Conservation (phyloP, 2,113 vertebrate species). For the Cephalophus harveyi region DNA sequence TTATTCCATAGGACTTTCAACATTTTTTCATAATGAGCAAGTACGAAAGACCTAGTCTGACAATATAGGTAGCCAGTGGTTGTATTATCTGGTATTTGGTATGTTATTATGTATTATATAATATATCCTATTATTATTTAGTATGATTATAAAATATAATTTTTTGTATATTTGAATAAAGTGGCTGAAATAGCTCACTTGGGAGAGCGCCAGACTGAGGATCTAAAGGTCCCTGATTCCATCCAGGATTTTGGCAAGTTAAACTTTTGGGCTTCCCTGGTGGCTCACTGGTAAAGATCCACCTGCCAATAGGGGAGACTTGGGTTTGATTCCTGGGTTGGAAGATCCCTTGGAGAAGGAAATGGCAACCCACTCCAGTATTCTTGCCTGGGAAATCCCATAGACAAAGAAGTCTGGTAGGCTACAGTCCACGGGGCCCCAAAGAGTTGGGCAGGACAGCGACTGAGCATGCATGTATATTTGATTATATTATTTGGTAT, state of each 20-base stretch:
- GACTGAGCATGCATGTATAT: background rate
- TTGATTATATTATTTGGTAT: background rate
- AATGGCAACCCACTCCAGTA: background rate
- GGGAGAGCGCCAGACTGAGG: background rate
- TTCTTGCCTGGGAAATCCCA: background rate
- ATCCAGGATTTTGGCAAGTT: background rate
- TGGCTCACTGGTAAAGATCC: background rate
- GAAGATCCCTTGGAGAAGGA: background rate
- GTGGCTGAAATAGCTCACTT: background rate
- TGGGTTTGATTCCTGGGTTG: accelerated
- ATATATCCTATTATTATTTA: background rate
- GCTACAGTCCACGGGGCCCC: background rate
- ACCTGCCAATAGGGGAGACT: background rate
- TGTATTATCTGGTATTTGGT: background rate
- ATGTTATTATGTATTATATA: background rate
- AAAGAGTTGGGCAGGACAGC: accelerated
- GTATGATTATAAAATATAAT: background rate
- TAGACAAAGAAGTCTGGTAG: background rate
- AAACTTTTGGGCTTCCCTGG: background rate
- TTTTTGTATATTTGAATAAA: background rate
- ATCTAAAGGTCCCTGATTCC: background rate
- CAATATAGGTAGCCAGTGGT: background rate
- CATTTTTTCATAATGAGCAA: background rate
- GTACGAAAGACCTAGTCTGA: background rate
- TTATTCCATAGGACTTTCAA: background rate